Evolutionary conservation across 1,140 invertebrate genomes (phyloP).

Genomic region (Camponotus pennsylvanicus): DNA sequence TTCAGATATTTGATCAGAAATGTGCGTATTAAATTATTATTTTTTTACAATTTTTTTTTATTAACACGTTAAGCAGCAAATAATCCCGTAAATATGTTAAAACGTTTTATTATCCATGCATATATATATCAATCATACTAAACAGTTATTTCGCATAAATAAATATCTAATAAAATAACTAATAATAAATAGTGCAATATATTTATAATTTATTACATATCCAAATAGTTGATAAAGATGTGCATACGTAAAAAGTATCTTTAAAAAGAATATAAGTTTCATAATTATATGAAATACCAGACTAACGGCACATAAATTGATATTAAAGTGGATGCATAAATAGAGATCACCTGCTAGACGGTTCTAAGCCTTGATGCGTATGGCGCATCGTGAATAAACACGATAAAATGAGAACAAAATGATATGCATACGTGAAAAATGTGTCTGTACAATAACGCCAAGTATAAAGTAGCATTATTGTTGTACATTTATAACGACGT

Average conservation of each 20-base stretch:
- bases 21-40: neutral
- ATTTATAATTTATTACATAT: neutral
- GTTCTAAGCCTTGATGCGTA: constrained; percentile 47
- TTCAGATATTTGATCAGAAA: neutral
- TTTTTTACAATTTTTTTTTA: no score
- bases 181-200: neutral
- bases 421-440: constrained; percentile 16
- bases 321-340: constrained; percentile 47
- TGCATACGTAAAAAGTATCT: constrained; percentile 10
- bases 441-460: neutral
- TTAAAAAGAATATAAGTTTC: neutral
- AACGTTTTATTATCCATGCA: neutral
- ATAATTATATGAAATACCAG: constrained; percentile 16
- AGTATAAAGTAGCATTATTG: constrained; percentile 8
- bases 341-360: constrained; percentile 21
- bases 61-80: neutral
- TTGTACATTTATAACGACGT: neutral
- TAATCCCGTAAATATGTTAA: neutral
- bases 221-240: constrained; percentile 11
- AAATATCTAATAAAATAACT: constrained; percentile 6
- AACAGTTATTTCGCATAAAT: constrained; percentile 10
- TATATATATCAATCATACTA: neutral
- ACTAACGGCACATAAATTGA: constrained; percentile 32
- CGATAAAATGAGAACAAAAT: neutral
- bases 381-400: constrained; percentile 49